phyloP scores from a whole-genome alignment of 2,888 invertebrate species.

The Gibbula magus region DNA sequence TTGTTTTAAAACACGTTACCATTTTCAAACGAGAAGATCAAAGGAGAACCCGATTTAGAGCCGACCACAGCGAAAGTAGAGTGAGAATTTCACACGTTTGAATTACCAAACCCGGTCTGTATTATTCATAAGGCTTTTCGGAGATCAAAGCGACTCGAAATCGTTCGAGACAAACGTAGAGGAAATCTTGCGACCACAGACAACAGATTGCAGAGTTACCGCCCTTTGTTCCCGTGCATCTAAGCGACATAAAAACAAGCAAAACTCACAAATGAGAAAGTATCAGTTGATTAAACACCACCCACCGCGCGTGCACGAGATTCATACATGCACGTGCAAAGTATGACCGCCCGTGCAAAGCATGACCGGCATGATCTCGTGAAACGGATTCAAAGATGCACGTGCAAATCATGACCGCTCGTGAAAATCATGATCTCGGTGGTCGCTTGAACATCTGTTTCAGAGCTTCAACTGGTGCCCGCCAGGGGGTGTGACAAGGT shows the following conservation, averaged over 20 bases:
- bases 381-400: neutral
- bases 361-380: neutral
- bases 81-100: neutral
- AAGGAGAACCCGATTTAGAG: neutral
- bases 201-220: neutral
- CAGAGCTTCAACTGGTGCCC: neutral
- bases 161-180: neutral
- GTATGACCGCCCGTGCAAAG: neutral
- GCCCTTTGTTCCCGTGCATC: neutral
- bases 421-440: neutral
- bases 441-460: neutral
- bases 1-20: neutral
- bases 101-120: neutral
- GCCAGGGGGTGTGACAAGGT: neutral
- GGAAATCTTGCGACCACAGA: neutral
- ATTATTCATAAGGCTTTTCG: neutral
- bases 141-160: neutral
- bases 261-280: neutral
- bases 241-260: neutral
- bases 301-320: neutral
- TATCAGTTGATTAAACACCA: neutral
- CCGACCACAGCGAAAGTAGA: neutral
- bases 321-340: neutral
- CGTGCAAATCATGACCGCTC: neutral
- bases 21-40: neutral